These are phyloP conservation scores for Grantiella picta DNA, from an alignment of 2,113 vertebrate genomes.

Conservation along the genomic window DNA sequence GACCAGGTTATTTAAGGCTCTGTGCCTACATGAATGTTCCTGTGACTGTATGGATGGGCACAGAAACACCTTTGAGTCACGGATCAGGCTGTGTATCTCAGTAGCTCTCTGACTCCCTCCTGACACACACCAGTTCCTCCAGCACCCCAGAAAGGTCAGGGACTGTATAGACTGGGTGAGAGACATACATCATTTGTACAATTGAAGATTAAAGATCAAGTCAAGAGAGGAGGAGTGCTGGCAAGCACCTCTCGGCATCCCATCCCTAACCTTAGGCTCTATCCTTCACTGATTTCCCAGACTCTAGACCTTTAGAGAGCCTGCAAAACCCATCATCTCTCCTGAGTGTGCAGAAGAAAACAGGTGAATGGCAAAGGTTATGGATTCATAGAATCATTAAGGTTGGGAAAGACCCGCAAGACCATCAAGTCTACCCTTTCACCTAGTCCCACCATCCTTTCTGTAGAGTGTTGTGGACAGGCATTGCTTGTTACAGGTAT, in stretches of 20 bases:
- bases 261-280: neutral
- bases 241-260: neutral
- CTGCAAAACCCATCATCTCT: neutral
- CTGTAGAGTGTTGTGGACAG: neutral
- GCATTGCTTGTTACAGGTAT: neutral
- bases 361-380: neutral
- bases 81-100: neutral
- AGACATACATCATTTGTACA: neutral
- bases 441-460: neutral
- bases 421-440: neutral
- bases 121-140: rapidly evolving
- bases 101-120: neutral
- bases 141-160: neutral
- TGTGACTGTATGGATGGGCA: neutral
- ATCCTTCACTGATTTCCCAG: neutral
- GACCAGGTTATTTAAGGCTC: neutral
- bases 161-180: rapidly evolving
- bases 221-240: neutral
- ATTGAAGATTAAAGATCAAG: neutral
- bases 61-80: neutral
- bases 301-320: neutral
- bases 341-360: neutral
- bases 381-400: neutral
- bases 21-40: neutral
- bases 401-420: neutral